These are phyloP conservation scores for Taxidea taxus DNA, from an alignment of 2,113 vertebrate genomes.

Conservation along the genomic window DNA sequence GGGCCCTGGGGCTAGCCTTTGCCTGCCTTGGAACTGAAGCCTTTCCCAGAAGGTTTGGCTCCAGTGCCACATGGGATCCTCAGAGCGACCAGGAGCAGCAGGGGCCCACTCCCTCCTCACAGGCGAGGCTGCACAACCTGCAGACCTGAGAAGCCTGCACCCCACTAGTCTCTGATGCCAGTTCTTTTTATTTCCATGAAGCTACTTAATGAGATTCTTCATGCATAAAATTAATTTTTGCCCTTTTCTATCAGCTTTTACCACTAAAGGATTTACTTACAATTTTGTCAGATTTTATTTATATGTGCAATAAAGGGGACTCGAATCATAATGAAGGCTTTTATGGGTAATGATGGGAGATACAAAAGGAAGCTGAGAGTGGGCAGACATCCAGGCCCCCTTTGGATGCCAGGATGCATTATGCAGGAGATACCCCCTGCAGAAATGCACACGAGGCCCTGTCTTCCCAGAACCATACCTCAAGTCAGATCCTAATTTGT, in stretches of 20 bases:
- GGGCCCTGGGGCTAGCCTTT: neutral
- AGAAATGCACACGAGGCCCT: neutral
- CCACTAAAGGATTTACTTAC: slow-evolving; percentile 75
- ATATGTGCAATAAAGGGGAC: slow-evolving; percentile 71
- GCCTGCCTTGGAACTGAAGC: neutral
- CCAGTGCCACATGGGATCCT: no score
- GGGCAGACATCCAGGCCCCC: neutral
- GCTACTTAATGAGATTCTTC: slow-evolving; percentile 82
- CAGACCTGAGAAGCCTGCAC: neutral
- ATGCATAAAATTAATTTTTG: slow-evolving; percentile 85
- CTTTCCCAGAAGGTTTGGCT: neutral
- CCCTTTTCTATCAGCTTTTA: slow-evolving; percentile 74
- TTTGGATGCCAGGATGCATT: slow-evolving; percentile 47
- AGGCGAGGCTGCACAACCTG: neutral
- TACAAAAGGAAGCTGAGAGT: slow-evolving; percentile 66
- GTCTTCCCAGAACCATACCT: slow-evolving; percentile 1
- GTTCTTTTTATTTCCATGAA: slow-evolving; percentile 76
- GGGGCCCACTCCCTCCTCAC: neutral
- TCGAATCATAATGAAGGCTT: slow-evolving; percentile 72
- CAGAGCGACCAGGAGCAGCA: neutral
- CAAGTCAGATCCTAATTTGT: slow-evolving; percentile 51
- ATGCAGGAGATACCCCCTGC: neutral
- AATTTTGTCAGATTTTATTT: slow-evolving; percentile 83
- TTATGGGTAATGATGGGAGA: slow-evolving; percentile 73
- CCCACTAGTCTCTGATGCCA: slow-evolving; percentile 31